Evolutionary conservation across 2,797 vertebrate genomes (phyloP).

Genomic region (Schizopygopsis pylzovi): DNA sequence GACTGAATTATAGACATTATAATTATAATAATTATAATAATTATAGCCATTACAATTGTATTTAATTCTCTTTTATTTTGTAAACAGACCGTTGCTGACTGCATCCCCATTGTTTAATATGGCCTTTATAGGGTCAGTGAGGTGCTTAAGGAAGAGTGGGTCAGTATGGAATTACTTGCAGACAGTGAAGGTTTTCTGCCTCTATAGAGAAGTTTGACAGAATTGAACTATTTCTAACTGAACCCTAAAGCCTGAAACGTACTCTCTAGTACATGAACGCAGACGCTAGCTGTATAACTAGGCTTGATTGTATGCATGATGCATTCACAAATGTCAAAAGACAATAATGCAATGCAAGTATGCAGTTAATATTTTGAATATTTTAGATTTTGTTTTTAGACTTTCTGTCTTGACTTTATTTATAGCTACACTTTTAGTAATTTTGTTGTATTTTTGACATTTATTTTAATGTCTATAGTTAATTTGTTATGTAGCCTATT

Average conservation of each 20-base stretch:
- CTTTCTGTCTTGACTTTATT: neutral
- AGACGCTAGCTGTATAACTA: no score
- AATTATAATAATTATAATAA: no score
- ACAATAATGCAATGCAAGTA: neutral
- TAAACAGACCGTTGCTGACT: neutral
- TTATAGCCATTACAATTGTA: no score
- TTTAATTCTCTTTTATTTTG: no score
- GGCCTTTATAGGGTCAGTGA: neutral
- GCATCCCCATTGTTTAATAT: neutral
- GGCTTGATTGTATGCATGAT: neutral
- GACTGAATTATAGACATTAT: no score
- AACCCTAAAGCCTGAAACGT: neutral
- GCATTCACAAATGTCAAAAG: neutral
- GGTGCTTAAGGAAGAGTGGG: slow-evolving; percentile 24
- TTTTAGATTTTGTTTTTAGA: neutral
- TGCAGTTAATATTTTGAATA: neutral
- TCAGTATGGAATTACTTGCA: slow-evolving; percentile 21
- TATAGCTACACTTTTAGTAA: neutral
- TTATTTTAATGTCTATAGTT: neutral
- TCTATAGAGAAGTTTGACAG: neutral
- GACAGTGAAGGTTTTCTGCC: neutral
- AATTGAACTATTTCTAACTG: neutral
- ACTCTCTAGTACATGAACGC: neutral
- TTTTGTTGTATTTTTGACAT: no score
- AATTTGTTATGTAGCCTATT: no score